These are phyloP conservation scores for Blomia tropicalis DNA, from an alignment of 2,888 invertebrate species.

Conservation along the genomic window DNA sequence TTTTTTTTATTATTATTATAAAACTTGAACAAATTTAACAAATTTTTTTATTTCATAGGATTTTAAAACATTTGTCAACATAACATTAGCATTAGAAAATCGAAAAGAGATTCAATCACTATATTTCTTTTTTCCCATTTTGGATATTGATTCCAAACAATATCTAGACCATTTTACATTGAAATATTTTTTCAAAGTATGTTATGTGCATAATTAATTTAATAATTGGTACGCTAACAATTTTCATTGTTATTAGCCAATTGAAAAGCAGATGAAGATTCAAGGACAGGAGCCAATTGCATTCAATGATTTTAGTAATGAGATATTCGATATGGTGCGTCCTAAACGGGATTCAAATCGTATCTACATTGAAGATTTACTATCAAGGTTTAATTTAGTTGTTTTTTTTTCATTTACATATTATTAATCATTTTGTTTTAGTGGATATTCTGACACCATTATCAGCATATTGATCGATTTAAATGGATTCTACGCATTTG, in stretches of 20 bases:
- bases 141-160: conserved; percentile 73
- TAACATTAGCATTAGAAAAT: conserved; percentile 82
- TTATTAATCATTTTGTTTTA: conserved; percentile 36
- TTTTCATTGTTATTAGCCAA: conserved; percentile 58
- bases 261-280: conserved; percentile 71
- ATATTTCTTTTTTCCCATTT: conserved; percentile 72
- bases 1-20: conserved; percentile 32
- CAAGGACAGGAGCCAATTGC: conserved; percentile 75
- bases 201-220: too few species aligned
- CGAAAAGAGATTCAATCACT: conserved; percentile 74
- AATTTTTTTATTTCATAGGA: conserved; percentile 45
- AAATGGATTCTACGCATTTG: conserved; percentile 91
- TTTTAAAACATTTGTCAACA: conserved; percentile 87
- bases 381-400: conserved; percentile 44
- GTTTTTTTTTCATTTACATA: conserved; percentile 11
- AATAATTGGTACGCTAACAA: too few species aligned
- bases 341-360: conserved; percentile 62
- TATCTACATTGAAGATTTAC: conserved; percentile 71
- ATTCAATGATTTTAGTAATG: conserved; percentile 88
- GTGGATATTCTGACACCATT: conserved; percentile 83
- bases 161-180: conserved; percentile 75
- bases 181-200: conserved; percentile 74
- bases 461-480: conserved; percentile 83
- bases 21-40: not conserved
- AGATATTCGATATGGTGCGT: conserved; percentile 94